Evolutionary conservation across 2,797 vertebrate species (phyloP).

Genomic region (Danio albolineatus): DNA sequence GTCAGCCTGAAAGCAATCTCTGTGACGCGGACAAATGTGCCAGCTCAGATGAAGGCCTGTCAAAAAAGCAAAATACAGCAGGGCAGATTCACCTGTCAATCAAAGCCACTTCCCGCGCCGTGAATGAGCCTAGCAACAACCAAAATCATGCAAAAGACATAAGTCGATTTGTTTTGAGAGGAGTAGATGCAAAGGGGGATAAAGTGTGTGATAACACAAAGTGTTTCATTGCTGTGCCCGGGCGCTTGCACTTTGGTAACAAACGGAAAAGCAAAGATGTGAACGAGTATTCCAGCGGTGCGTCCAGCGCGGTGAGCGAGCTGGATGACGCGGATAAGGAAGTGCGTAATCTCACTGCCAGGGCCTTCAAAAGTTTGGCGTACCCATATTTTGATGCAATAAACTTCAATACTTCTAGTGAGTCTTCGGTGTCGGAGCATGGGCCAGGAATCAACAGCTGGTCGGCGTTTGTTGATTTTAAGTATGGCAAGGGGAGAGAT

Average conservation of each 20-base stretch:
- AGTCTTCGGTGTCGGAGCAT: constrained; percentile 88
- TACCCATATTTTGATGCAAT: constrained; percentile 89
- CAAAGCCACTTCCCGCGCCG: constrained; percentile 89
- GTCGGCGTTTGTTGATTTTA: constrained; percentile 91
- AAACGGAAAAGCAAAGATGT: constrained; percentile 77
- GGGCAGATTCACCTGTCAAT: constrained; percentile 97
- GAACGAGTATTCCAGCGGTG: constrained; percentile 86
- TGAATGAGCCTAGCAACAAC: constrained; percentile 89
- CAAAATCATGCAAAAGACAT: constrained; percentile 85
- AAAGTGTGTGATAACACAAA: constrained; percentile 73
- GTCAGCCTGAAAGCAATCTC: constrained; percentile 81
- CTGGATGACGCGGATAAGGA: constrained; percentile 96
- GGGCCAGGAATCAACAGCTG: constrained; percentile 86
- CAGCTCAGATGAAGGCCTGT: constrained; percentile 72
- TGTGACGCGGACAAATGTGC: constrained; percentile 67
- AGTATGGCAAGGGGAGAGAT: constrained; percentile 84
- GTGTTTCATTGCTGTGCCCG: constrained; percentile 82
- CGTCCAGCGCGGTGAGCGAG: constrained; percentile 92
- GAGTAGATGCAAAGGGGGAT: constrained; percentile 78
- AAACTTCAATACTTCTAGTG: constrained; percentile 87
- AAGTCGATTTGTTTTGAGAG: constrained; percentile 83
- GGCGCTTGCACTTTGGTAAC: constrained; percentile 83
- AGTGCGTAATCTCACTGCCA: constrained; percentile 91
- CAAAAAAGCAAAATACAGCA: constrained; percentile 72
- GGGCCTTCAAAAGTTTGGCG: constrained; percentile 92